phyloP scores from a whole-genome alignment of 2,797 vertebrate species.

The Pangasius krempfi region DNA sequence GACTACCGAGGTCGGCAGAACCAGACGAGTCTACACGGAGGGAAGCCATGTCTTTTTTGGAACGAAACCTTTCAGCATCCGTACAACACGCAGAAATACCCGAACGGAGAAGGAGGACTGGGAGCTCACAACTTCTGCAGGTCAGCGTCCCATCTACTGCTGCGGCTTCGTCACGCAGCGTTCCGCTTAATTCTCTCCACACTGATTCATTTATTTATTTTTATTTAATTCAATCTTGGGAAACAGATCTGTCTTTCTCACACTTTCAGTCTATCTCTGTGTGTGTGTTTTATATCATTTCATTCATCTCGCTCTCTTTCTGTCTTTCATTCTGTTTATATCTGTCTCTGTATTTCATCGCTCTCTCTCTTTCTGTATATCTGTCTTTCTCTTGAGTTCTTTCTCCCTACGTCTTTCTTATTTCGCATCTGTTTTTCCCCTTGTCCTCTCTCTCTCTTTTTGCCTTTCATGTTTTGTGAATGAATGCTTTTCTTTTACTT shows the following conservation, averaged over 20 bases:
- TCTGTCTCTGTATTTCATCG: background rate
- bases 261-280: background rate
- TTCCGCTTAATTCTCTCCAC: background rate
- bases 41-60: conserved; percentile 95
- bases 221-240: conserved; percentile 47
- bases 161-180: background rate
- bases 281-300: background rate
- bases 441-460: background rate
- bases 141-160: conserved; percentile 64
- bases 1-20: conserved; percentile 94
- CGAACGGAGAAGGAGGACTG: conserved; percentile 92
- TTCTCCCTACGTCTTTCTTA: background rate
- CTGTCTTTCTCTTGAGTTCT: background rate
- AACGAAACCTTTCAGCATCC: conserved; percentile 97
- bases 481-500: background rate
- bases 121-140: conserved; percentile 97
- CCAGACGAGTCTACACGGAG: conserved; percentile 85
- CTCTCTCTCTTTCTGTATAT: background rate
- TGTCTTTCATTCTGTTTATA: background rate
- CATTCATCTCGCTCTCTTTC: conserved; percentile 10
- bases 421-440: background rate
- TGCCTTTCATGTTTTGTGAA: background rate
- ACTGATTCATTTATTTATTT: background rate
- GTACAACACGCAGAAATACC: conserved; percentile 94
- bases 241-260: background rate